Conservation (phyloP, 2,797 vertebrate genomes). For the Anguilla megastoma region DNA sequence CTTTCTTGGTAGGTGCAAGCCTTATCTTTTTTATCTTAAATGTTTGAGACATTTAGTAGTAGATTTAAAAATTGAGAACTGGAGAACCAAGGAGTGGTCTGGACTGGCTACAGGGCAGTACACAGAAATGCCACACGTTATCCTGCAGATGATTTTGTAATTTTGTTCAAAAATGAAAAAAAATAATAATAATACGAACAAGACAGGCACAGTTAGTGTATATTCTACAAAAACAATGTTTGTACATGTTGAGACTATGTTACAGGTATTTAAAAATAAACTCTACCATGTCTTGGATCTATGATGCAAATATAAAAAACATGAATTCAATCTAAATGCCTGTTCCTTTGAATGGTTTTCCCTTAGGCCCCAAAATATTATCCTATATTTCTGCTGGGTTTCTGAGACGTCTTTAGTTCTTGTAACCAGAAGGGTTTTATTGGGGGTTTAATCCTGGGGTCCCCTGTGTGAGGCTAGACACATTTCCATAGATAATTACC, state of each 20-base stretch:
- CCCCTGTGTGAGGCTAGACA: not conserved
- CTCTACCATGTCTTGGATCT: not conserved
- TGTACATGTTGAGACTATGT: not conserved
- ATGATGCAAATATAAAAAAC: not conserved
- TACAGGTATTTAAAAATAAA: not conserved
- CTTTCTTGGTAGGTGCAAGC: not conserved
- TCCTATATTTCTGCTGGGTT: not conserved
- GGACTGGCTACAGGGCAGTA: not conserved
- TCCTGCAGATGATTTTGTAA: not conserved
- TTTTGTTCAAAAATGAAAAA: not conserved
- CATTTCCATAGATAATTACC: not conserved
- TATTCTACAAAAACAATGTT: not conserved
- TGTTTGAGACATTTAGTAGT: not conserved
- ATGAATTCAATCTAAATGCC: not conserved
- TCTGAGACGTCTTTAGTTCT: not conserved
- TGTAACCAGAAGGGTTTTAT: not conserved
- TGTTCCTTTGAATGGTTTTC: not conserved
- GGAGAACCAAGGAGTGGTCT: not conserved
- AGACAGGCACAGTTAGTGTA: not conserved
- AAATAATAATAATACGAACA: not conserved
- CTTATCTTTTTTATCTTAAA: not conserved
- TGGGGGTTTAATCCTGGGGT: not conserved
- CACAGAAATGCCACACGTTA: not conserved
- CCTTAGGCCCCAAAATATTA: not conserved
- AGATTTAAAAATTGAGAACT: constrained; percentile 7